These are phyloP conservation scores for Scopus umbretta DNA, from an alignment of 2,113 vertebrate genomes.

Conservation along the genomic window DNA sequence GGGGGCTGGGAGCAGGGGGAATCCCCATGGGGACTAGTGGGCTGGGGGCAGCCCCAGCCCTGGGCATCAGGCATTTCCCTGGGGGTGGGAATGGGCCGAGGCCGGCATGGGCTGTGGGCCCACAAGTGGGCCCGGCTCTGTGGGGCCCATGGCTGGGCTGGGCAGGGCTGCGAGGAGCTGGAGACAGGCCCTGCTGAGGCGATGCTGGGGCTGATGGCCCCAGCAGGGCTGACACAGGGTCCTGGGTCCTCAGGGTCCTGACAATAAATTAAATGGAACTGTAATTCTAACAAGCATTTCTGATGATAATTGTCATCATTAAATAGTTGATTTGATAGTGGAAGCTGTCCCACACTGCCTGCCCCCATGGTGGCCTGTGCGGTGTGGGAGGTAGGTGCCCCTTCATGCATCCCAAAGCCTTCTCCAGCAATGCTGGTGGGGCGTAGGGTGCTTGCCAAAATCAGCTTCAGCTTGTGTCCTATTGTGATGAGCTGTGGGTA, in stretches of 20 bases:
- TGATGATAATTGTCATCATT: neutral
- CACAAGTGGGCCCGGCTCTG: accelerated
- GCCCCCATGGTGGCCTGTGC: neutral
- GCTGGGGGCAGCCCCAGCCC: neutral
- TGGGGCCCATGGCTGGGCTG: accelerated
- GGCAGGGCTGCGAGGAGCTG: neutral
- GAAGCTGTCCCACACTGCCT: accelerated
- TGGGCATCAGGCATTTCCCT: neutral
- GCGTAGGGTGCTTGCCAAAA: neutral
- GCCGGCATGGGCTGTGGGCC: neutral
- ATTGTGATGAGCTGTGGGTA: neutral
- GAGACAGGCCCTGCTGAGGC: neutral
- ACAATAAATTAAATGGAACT: neutral
- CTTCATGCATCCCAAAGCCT: neutral
- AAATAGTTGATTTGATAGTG: neutral
- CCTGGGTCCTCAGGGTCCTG: neutral
- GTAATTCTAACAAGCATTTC: neutral
- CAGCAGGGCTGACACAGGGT: neutral
- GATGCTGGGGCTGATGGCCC: neutral
- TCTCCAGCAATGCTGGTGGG: neutral
- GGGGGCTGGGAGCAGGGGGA: neutral
- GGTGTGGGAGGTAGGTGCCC: neutral
- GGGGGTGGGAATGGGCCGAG: neutral
- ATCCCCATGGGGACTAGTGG: neutral
- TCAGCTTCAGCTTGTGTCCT: neutral